Evolutionary conservation across 2,888 invertebrate species (phyloP).

Genomic region (Cecidostiba fungosa): DNA sequence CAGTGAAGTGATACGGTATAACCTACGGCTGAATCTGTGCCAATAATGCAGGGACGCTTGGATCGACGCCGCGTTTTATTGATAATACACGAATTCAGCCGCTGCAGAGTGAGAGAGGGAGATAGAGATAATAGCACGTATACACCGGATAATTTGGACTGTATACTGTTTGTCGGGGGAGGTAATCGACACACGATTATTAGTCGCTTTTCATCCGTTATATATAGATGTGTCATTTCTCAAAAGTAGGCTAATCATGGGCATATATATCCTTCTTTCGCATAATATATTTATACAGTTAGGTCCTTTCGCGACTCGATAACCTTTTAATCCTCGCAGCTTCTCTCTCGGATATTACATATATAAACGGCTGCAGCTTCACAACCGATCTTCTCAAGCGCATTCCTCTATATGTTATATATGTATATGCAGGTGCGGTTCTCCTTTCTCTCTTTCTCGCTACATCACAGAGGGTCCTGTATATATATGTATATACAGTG

Average conservation of each 20-base stretch:
- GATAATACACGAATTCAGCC: background rate
- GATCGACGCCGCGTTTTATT: constrained; percentile 34
- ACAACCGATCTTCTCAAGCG: background rate
- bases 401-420: background rate
- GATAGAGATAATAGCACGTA: too few relatives aligned
- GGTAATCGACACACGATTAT: background rate
- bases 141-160: too few relatives aligned
- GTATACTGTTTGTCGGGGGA: too few relatives aligned
- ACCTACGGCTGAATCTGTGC: constrained; percentile 22
- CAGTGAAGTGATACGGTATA: background rate
- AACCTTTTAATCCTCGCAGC: too few relatives aligned
- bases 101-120: background rate
- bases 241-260: background rate
- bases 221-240: background rate
- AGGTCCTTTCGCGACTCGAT: too few relatives aligned
- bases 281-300: too few relatives aligned
- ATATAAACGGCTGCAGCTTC: background rate
- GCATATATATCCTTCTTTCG: background rate
- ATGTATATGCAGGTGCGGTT: background rate
- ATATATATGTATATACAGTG: background rate
- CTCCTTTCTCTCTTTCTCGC: background rate
- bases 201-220: background rate
- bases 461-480: background rate
- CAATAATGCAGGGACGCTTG: background rate
- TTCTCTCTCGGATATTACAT: background rate